phyloP scores from a whole-genome alignment of 2,797 vertebrate genomes.

The Meriones psammophilus region DNA sequence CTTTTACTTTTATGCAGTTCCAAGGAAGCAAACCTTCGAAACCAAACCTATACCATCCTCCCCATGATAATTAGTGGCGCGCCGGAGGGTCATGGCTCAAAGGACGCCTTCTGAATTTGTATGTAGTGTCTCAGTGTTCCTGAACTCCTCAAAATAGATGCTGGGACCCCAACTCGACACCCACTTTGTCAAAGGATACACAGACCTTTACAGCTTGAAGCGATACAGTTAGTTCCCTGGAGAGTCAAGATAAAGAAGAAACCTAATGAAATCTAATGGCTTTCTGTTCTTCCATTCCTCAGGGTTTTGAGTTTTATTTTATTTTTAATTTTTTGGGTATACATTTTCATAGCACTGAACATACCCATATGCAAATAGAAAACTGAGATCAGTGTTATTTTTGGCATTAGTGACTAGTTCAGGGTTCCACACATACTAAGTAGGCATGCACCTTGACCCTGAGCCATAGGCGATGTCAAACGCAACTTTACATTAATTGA shows the following conservation, averaged over 20 bases:
- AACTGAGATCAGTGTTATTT: background rate
- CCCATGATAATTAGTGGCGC: background rate
- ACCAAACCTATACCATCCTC: background rate
- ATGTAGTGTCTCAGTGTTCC: background rate
- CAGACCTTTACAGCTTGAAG: background rate
- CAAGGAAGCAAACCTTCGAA: constrained; percentile 56
- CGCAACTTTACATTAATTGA: background rate
- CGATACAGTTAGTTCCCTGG: background rate
- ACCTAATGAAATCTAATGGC: constrained; percentile 23
- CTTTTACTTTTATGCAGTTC: background rate
- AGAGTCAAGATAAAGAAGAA: constrained; percentile 7
- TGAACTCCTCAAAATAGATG: background rate
- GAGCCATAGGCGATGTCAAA: background rate
- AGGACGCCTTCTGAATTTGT: background rate
- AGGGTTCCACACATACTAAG: background rate
- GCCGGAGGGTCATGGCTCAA: background rate
- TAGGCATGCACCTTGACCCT: too few species aligned
- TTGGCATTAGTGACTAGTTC: background rate
- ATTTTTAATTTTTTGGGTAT: constrained; percentile 16
- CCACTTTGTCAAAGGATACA: background rate
- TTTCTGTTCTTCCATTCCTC: constrained; percentile 42
- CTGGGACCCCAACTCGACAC: background rate
- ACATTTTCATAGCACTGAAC: constrained; percentile 28
- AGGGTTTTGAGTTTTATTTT: background rate
- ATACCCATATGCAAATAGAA: constrained; percentile 29